Evolutionary conservation across 2,888 invertebrate genomes (phyloP).

Genomic region (Dasysyrphus albostriatus): DNA sequence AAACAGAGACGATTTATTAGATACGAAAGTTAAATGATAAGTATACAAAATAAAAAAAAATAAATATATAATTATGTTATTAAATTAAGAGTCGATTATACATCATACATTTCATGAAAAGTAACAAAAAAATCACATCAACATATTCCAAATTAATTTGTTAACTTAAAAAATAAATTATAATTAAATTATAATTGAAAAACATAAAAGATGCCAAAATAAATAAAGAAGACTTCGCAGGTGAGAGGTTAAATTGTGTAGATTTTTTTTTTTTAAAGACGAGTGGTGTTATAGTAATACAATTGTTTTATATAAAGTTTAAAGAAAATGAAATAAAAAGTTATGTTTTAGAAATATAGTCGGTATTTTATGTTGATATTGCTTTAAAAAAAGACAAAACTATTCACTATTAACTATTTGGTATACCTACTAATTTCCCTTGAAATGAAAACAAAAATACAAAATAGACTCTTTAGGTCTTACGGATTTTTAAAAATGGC

Average conservation of each 20-base stretch:
- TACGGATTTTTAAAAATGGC: no score
- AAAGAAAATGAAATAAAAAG: neutral
- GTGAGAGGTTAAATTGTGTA: conserved; percentile 26
- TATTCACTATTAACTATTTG: no score
- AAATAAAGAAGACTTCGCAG: neutral
- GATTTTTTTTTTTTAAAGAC: conserved; percentile 28
- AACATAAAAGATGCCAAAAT: conserved; percentile 9
- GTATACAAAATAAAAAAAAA: conserved; percentile 40
- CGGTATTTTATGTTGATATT: neutral
- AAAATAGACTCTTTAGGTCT: no score
- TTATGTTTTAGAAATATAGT: neutral
- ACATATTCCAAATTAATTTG: conserved; percentile 22
- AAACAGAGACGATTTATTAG: conserved; percentile 56
- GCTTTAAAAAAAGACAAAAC: neutral
- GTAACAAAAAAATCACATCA: neutral
- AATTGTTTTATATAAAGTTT: neutral
- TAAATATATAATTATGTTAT: conserved; percentile 36
- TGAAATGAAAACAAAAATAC: no score
- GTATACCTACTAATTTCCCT: no score
- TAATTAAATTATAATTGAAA: neutral
- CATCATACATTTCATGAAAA: conserved; percentile 40
- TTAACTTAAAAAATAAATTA: neutral
- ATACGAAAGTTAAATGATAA: conserved; percentile 49
- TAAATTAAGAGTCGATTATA: conserved; percentile 51
- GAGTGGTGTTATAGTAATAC: neutral